A percentile compares a stretch with the other conserved stretches of the same genome.
Conservation (phyloP, 2,888 invertebrate species). For the Pogonocherus hispidulus region DNA sequence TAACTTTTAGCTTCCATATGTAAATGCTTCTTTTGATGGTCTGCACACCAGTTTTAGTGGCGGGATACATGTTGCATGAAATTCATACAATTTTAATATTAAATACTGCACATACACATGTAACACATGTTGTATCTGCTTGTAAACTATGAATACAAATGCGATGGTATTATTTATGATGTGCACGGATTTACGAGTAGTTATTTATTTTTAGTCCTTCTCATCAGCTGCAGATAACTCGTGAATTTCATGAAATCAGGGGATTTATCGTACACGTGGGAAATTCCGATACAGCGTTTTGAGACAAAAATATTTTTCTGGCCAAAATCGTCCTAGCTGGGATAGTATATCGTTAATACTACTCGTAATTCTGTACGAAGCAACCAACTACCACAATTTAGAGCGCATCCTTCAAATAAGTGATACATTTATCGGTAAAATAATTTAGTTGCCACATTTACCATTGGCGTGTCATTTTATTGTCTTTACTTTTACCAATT, state of each 20-base stretch:
- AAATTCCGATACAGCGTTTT: background rate
- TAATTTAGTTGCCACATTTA: too few relatives aligned
- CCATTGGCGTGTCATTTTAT: too few relatives aligned
- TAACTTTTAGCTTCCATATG: slow-evolving; percentile 4
- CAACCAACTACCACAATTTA: too few relatives aligned
- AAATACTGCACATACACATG: slow-evolving; percentile 40
- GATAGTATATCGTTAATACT: too few relatives aligned
- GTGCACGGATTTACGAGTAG: slow-evolving; percentile 2
- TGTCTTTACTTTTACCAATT: too few relatives aligned
- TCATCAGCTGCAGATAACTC: background rate
- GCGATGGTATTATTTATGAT: slow-evolving; percentile 21
- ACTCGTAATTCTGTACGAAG: too few relatives aligned
- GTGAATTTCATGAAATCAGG: background rate
- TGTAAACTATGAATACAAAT: slow-evolving; percentile 47
- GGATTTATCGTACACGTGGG: background rate
- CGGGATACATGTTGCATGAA: slow-evolving; percentile 12
- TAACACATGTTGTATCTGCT: slow-evolving; percentile 43
- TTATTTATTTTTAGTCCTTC: background rate
- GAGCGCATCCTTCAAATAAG: too few relatives aligned
- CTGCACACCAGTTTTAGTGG: background rate
- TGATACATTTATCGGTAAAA: too few relatives aligned
- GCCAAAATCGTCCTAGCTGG: background rate
- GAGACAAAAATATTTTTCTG: background rate
- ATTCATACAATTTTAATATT: slow-evolving; percentile 43
- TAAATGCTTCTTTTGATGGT: background rate